Conservation (phyloP, 2,888 invertebrate genomes). For the Epinotia demarniana region DNA sequence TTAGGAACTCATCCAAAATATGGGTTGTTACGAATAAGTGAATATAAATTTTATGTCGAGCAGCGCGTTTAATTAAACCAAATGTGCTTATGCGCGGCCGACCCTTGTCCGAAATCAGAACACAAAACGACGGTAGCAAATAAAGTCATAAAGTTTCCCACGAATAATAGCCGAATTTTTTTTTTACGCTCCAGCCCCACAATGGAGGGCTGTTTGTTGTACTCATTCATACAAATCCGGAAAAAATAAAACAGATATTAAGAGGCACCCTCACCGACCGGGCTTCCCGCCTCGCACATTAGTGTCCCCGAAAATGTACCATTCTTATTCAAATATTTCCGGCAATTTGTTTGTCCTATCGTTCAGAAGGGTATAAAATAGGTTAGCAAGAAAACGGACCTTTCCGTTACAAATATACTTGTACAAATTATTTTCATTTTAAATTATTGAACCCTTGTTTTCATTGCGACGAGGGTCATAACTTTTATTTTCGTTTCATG, state of each 20-base stretch:
- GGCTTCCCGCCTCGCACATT: constrained; percentile 80
- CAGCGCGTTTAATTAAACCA: constrained; percentile 40
- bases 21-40: neutral
- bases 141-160: constrained; percentile 77
- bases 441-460: constrained; percentile 23
- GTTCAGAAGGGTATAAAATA: constrained; percentile 69
- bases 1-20: neutral
- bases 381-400: constrained; percentile 61
- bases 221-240: constrained; percentile 80
- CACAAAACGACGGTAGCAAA: constrained; percentile 59
- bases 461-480: neutral
- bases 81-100: constrained; percentile 31
- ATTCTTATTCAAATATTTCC: constrained; percentile 84
- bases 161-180: constrained; percentile 74
- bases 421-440: constrained; percentile 42
- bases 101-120: constrained; percentile 43
- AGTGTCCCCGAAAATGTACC: constrained; percentile 77
- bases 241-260: constrained; percentile 83
- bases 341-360: constrained; percentile 81
- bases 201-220: constrained; percentile 77
- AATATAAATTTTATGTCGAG: constrained; percentile 19
- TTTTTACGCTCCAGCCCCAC: constrained; percentile 68
- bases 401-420: constrained; percentile 51
- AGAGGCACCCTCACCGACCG: constrained; percentile 66
- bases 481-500: neutral